Evolutionary conservation across 2,888 invertebrate genomes (phyloP).

Genomic region (Hydraecia micacea): DNA sequence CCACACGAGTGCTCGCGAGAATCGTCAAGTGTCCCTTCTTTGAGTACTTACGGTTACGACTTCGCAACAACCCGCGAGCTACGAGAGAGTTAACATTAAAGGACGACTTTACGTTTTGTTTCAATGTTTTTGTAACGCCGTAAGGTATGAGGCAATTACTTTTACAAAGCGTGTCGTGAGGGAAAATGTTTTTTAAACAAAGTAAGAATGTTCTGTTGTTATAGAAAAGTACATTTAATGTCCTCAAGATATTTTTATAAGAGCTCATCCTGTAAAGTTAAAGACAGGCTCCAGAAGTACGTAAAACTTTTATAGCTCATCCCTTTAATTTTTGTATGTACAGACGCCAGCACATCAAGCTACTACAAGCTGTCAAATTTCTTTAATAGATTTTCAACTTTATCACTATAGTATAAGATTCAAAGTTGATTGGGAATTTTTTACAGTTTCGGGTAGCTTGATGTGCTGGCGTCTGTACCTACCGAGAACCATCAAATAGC

Average conservation of each 20-base stretch:
- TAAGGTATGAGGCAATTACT: conserved; percentile 1
- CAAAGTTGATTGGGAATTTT: no score
- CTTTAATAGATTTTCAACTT: no score
- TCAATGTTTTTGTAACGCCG: conserved; percentile 4
- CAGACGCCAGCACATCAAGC: no score
- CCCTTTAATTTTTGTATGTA: neutral
- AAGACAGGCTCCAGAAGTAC: neutral
- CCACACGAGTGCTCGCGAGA: conserved; percentile 23
- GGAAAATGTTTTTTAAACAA: neutral
- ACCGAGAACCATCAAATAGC: no score
- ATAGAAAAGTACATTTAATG: neutral
- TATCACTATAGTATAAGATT: no score
- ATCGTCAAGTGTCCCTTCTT: conserved; percentile 20
- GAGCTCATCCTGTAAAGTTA: neutral
- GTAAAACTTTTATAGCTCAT: neutral
- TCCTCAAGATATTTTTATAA: neutral
- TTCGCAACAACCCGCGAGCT: neutral
- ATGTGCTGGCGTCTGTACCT: no score
- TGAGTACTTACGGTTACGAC: conserved; percentile 39
- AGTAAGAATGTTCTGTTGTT: neutral
- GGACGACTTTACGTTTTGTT: conserved; percentile 15
- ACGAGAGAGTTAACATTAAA: conserved; percentile 23
- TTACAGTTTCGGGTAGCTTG: no score
- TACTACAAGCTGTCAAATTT: no score
- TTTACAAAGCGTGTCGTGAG: neutral